These are phyloP conservation scores for Pelodiscus sinensis DNA, from an alignment of 2,113 vertebrate species.

Conservation along the genomic window DNA sequence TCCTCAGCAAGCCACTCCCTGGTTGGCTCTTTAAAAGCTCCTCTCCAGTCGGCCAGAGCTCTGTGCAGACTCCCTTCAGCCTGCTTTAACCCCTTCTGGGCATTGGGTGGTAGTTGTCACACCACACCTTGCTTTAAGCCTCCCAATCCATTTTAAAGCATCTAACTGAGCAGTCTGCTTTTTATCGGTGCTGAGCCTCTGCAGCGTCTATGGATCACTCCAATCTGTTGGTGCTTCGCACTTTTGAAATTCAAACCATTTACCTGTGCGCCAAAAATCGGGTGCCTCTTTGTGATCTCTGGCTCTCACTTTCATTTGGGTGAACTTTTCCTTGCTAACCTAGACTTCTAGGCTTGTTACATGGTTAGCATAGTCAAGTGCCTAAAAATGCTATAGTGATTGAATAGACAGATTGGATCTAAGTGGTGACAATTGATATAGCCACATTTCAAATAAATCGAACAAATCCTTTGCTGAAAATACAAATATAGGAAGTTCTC, in stretches of 20 bases:
- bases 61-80: too few relatives aligned
- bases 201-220: neutral
- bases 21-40: too few relatives aligned
- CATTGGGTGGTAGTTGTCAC: too few relatives aligned
- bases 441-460: constrained; percentile 7
- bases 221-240: neutral
- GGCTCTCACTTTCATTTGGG: neutral
- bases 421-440: neutral
- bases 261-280: neutral
- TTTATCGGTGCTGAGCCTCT: neutral
- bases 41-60: too few relatives aligned
- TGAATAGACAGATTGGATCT: neutral
- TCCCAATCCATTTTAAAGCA: neutral
- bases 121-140: neutral
- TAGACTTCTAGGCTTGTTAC: neutral
- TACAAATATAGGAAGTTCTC: neutral
- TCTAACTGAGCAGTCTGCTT: neutral
- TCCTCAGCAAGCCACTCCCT: too few relatives aligned
- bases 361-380: neutral
- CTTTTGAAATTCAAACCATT: neutral
- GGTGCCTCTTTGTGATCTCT: neutral
- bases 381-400: accelerated
- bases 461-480: neutral
- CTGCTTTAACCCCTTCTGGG: too few relatives aligned
- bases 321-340: neutral